phyloP scores from a whole-genome alignment of 2,797 vertebrate species.

The Malacoraja senta region DNA sequence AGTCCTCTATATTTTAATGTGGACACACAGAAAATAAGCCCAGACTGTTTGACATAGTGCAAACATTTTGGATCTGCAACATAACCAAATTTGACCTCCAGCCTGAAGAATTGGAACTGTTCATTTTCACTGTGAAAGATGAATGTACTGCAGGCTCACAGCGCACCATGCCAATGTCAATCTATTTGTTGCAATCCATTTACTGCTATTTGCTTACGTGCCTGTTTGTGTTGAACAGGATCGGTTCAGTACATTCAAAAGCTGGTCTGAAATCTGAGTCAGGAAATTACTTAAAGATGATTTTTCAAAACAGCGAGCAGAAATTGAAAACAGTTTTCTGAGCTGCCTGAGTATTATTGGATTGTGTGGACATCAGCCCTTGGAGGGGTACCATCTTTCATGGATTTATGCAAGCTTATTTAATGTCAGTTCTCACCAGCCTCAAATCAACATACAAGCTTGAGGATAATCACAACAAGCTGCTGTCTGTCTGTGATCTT shows the following conservation, averaged over 20 bases:
- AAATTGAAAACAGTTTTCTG: slow-evolving; percentile 32
- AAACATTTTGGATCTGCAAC: slow-evolving; percentile 15
- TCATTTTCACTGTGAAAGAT: not conserved
- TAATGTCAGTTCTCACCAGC: slow-evolving; percentile 41
- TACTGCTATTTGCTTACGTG: not conserved
- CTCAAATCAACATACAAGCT: slow-evolving; percentile 23
- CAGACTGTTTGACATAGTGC: not conserved
- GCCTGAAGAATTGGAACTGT: not conserved
- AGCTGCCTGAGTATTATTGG: slow-evolving; percentile 33
- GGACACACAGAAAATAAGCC: not conserved
- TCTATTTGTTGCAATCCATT: not conserved
- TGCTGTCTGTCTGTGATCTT: slow-evolving; percentile 37
- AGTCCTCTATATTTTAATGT: not conserved
- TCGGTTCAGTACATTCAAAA: slow-evolving; percentile 14
- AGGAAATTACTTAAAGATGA: slow-evolving; percentile 37
- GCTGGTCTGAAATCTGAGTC: not conserved
- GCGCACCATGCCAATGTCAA: not conserved
- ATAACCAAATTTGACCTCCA: slow-evolving; percentile 15
- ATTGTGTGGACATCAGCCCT: slow-evolving; percentile 24
- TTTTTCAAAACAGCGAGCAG: not conserved
- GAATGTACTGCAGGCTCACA: not conserved
- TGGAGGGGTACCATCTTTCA: slow-evolving; percentile 40
- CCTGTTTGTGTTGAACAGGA: slow-evolving; percentile 9
- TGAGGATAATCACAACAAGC: slow-evolving; percentile 39
- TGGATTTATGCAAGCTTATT: slow-evolving; percentile 41